Evolutionary conservation across 2,113 vertebrate genomes (phyloP).

Genomic region (Crypturellus undulatus): DNA sequence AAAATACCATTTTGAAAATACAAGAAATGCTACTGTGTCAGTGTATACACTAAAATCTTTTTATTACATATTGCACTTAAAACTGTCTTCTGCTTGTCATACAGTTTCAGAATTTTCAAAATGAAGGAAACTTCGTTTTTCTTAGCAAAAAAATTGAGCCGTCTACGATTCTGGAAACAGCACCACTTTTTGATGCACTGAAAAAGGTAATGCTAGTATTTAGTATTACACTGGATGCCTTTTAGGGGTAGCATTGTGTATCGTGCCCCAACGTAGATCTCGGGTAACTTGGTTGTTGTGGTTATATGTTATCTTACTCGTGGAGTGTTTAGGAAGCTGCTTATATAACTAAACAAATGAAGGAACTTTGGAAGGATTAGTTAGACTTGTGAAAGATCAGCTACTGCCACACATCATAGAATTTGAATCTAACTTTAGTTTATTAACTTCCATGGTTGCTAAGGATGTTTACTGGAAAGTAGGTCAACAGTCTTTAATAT

Average conservation of each 20-base stretch:
- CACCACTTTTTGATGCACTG: constrained; percentile 79
- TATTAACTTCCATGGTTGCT: neutral
- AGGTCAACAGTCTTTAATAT: neutral
- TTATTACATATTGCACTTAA: neutral
- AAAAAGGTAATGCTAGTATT: constrained; percentile 79
- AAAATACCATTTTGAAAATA: neutral
- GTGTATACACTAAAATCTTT: neutral
- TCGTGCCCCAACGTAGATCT: neutral
- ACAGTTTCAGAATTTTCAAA: constrained; percentile 42
- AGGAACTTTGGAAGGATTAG: neutral
- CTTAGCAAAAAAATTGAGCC: constrained; percentile 74
- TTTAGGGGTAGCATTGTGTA: neutral
- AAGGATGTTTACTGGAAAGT: neutral
- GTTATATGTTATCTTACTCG: neutral
- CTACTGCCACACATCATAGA: neutral
- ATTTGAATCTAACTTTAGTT: neutral
- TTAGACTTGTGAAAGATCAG: neutral
- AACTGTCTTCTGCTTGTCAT: neutral
- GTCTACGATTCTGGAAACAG: constrained; percentile 74
- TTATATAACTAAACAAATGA: neutral
- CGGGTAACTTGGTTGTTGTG: neutral
- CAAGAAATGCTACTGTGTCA: neutral
- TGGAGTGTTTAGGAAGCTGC: neutral
- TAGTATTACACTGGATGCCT: neutral
- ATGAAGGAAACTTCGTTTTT: constrained; percentile 50